These are phyloP conservation scores for Cynocephalus volans DNA, from an alignment of 2,113 vertebrate genomes.

Conservation along the genomic window DNA sequence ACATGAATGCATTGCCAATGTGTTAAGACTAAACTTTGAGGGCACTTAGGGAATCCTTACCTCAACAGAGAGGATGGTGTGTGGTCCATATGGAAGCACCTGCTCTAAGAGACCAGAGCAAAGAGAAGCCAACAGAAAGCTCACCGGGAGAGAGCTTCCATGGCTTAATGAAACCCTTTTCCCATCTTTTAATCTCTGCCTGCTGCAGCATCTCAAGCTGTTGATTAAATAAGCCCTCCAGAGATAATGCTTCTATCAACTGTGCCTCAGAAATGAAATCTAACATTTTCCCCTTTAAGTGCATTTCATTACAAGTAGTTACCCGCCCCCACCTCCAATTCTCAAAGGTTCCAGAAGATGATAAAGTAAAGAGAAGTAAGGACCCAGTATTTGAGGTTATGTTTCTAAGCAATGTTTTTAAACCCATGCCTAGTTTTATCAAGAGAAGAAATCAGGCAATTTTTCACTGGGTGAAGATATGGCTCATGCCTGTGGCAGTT, in stretches of 20 bases:
- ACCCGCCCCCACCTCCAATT: conserved; percentile 46
- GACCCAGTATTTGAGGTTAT: conserved; percentile 74
- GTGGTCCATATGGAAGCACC: rapidly evolving
- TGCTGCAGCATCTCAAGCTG: conserved; percentile 54
- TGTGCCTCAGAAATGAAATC: conserved; percentile 78
- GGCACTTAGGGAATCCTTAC: neutral
- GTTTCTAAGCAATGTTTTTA: conserved; percentile 81
- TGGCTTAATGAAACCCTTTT: neutral
- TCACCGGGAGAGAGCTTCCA: neutral
- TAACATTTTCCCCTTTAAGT: conserved; percentile 74
- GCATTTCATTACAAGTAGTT: conserved; percentile 75
- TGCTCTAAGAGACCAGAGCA: neutral
- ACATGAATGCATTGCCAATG: no score
- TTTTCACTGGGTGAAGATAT: conserved; percentile 82
- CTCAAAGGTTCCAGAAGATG: conserved; percentile 53
- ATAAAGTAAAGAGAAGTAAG: conserved; percentile 72
- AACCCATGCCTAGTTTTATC: conserved; percentile 81
- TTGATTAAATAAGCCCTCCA: conserved; percentile 70
- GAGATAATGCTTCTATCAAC: conserved; percentile 76
- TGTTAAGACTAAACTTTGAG: neutral
- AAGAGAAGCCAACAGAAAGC: neutral
- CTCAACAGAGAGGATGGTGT: rapidly evolving
- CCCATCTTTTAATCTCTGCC: conserved; percentile 14
- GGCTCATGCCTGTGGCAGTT: conserved; percentile 68
- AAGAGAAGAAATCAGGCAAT: conserved; percentile 76